Conservation (phyloP, 2,113 vertebrate species). For the Balaenoptera acutorostrata region DNA sequence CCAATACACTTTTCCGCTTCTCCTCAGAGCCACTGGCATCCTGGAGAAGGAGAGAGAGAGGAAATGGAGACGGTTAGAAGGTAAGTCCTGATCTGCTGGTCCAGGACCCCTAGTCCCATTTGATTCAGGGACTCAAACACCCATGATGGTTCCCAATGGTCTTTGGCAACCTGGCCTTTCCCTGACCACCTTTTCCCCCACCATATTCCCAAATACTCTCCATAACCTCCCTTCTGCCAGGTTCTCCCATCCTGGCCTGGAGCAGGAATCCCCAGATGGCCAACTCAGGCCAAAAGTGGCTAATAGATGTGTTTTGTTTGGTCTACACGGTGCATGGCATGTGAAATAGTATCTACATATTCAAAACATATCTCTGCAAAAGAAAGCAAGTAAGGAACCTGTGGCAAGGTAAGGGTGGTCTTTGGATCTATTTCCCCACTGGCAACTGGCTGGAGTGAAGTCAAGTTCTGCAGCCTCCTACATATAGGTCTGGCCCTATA, state of each 20-base stretch:
- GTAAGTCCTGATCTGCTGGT: background rate
- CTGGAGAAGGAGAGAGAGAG: constrained; percentile 48
- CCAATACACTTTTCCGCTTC: constrained; percentile 75
- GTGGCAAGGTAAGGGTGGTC: background rate
- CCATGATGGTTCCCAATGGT: background rate
- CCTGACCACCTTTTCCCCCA: background rate
- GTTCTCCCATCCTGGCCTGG: background rate
- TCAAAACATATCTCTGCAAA: background rate
- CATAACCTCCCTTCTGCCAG: background rate
- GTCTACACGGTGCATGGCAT: background rate
- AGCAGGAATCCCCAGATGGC: background rate
- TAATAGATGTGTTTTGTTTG: background rate
- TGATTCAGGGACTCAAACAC: background rate
- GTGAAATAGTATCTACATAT: background rate
- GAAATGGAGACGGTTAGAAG: background rate
- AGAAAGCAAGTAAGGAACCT: background rate
- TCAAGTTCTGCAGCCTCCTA: background rate
- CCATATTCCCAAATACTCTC: background rate
- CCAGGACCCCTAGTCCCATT: background rate
- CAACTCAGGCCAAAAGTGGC: background rate
- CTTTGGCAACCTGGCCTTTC: background rate
- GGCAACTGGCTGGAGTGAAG: background rate
- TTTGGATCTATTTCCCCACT: background rate
- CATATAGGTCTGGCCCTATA: background rate
- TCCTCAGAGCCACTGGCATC: constrained; percentile 78